Base-by-base conservation (phyloP, 2,888 invertebrate species). In the Odontomyia ornata region DNA sequence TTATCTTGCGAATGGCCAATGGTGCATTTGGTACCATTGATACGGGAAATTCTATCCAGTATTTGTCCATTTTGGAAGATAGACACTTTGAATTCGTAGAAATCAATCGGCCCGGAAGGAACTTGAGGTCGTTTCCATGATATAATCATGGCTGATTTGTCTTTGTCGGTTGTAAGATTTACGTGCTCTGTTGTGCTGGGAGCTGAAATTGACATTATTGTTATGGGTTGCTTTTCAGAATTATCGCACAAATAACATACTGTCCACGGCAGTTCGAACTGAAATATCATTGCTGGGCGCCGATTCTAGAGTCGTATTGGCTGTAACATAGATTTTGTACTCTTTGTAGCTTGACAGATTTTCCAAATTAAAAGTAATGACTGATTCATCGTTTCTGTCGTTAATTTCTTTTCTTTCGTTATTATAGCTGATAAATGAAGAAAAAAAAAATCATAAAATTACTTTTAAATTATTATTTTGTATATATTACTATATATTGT, bases 261-360 rank as follows among this genome's bases (percentile, higher is more conserved):
- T 81, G 80, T 93, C 93, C 80, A 93, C 90, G 78, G 88, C 87
- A 0, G 93, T 93, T 28, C 87, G 85, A 0, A 90, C 86, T 80
- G 85, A 85, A 57, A 91, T 86, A 0, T 88, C 86, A 80, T 88
- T 86, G 69, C 90, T 89, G 11, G 86, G 84, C 28, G 87, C 84
- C 1, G 95, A 95, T 82, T 92, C 93, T 56, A 88, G 85, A 0
- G 88, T 86, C 0, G 94, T 95, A 82, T 93, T 94, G 0, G 95
- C 95, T 62, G 88, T 87, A 0, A 95, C 89, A 76, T 89, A 88
- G 25, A 95, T 89, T 69, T 89, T 90, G 84, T 95, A 96, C 77
- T 90, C 89, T 0, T 89, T 89, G 81, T 90, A 93, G 77, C 91
- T 90, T 52, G 86, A 84, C 47, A 94, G 87, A 64, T 83, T 82